phyloP scores from a whole-genome alignment of 1,140 invertebrate species.

The Drosophila arawakana region DNA sequence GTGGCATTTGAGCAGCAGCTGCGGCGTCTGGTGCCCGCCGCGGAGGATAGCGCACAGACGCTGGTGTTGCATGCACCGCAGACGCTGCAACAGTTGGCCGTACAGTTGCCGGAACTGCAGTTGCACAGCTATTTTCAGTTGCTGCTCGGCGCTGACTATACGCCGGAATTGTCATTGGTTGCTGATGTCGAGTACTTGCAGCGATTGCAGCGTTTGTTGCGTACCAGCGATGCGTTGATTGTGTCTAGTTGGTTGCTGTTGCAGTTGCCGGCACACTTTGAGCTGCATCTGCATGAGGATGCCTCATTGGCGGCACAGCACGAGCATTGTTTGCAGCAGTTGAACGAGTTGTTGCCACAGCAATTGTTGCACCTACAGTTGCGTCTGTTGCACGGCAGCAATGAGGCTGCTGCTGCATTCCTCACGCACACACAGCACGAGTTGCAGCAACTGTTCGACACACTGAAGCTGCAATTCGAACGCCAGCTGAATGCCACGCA shows the following conservation, averaged over 20 bases:
- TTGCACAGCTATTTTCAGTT: constrained; percentile 58
- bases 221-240: constrained; percentile 10
- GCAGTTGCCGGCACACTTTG: constrained; percentile 67
- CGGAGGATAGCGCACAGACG: constrained; percentile 7
- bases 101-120: constrained; percentile 55
- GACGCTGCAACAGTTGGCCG: constrained; percentile 39
- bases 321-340: constrained; percentile 57
- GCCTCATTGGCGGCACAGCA: constrained; percentile 39
- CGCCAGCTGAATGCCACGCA: constrained; percentile 51
- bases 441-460: constrained; percentile 47
- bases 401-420: constrained; percentile 14
- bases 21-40: constrained; percentile 7
- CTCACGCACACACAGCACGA: constrained; percentile 13
- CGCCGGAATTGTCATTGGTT: constrained; percentile 54
- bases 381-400: constrained; percentile 45
- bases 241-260: constrained; percentile 71
- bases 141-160: constrained; percentile 35
- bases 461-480: constrained; percentile 67
- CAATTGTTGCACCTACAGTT: constrained; percentile 52
- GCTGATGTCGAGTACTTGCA: constrained; percentile 61
- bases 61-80: constrained; percentile 62
- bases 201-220: constrained; percentile 40
- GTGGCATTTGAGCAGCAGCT: constrained; percentile 63
- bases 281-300: constrained; percentile 63
- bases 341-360: constrained; percentile 62